Percentiles rank a stretch among this genome's conserved stretches.
Evolutionary conservation across 2,113 vertebrate genomes (phyloP).

Genomic region (Pipra filicauda): DNA sequence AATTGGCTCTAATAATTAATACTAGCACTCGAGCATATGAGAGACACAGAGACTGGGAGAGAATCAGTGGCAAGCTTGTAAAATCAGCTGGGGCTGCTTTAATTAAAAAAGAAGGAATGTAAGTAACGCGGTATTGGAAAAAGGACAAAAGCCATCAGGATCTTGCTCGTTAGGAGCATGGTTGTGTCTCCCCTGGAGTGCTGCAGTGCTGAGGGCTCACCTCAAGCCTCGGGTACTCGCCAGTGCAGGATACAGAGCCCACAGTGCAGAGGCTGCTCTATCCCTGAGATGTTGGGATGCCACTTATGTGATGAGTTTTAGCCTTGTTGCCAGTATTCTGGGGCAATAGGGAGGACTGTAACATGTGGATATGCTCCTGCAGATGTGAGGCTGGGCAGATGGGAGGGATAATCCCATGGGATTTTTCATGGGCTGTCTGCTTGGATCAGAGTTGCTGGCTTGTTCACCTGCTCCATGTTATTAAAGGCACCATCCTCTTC

Average conservation of each 20-base stretch:
- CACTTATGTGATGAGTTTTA: not conserved
- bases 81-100: conserved; percentile 71
- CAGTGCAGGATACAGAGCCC: not conserved
- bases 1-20: conserved; percentile 99
- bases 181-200: not conserved
- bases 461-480: not conserved
- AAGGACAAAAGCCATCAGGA: conserved; percentile 67
- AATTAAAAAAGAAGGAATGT: conserved; percentile 73
- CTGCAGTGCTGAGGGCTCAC: not conserved
- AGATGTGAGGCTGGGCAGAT: not conserved
- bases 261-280: not conserved
- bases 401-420: not conserved
- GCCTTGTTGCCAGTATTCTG: not conserved
- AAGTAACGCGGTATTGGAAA: conserved; percentile 62
- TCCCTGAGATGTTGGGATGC: not conserved
- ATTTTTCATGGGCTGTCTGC: not conserved
- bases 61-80: conserved; percentile 65
- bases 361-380: not conserved
- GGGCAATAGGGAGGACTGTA: not conserved
- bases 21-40: conserved; percentile 86
- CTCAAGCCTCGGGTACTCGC: fast-evolving
- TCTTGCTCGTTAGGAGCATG: not conserved
- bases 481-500: not conserved
- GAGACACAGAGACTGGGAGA: conserved; percentile 55
- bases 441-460: not conserved